Percentiles rank a stretch among this genome's conserved stretches.
These are phyloP conservation scores for Florisuga fusca DNA, from an alignment of 2,797 vertebrate species.

Conservation along the genomic window DNA sequence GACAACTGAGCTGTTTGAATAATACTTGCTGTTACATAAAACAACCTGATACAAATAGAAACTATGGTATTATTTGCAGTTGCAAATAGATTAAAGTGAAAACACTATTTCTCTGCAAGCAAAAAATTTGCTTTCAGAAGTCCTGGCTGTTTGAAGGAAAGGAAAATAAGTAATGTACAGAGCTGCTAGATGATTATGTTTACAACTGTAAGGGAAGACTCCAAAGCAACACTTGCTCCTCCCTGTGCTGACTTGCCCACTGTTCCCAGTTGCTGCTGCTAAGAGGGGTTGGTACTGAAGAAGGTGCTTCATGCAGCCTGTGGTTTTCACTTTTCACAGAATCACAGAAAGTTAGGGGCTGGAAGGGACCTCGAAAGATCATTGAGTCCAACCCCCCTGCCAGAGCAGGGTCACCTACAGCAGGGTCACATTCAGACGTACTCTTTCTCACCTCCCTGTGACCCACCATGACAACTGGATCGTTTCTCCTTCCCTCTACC, in stretches of 20 bases:
- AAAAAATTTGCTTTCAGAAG: not conserved
- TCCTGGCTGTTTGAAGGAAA: not conserved
- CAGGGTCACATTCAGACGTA: not conserved
- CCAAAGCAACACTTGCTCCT: not conserved
- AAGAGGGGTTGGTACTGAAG: not conserved
- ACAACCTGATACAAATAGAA: slow-evolving; percentile 12
- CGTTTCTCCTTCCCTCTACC: slow-evolving; percentile 43
- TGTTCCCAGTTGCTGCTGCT: not conserved
- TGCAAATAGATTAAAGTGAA: slow-evolving; percentile 36
- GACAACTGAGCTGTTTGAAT: not conserved
- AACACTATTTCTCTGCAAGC: not conserved
- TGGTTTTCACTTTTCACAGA: not conserved
- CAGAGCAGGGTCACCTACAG: no score
- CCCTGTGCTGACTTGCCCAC: not conserved
- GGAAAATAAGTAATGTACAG: not conserved
- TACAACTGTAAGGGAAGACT: accelerated
- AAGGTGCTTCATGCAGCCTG: not conserved
- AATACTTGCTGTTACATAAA: slow-evolving; percentile 34
- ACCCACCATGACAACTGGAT: slow-evolving; percentile 39
- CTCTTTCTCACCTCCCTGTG: not conserved
- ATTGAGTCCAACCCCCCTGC: no score
- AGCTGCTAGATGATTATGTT: not conserved
- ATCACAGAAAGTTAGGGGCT: no score
- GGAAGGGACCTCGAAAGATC: no score
- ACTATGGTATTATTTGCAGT: not conserved